A percentile compares a stretch with the other conserved stretches of the same genome.
phyloP scores from a whole-genome alignment of 2,113 vertebrate species.

The Lepus americanus region DNA sequence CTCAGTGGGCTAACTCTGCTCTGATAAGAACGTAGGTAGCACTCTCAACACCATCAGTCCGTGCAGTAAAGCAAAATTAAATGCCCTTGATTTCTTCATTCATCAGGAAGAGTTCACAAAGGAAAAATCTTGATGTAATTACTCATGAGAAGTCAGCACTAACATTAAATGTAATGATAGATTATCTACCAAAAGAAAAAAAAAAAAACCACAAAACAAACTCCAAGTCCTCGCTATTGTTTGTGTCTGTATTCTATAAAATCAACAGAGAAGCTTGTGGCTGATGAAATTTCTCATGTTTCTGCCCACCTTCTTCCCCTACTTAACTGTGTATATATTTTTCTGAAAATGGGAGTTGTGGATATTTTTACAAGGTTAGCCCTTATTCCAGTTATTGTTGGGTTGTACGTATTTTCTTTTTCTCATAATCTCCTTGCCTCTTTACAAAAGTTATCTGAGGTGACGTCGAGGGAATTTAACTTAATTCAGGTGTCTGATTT shows the following conservation, averaged over 20 bases:
- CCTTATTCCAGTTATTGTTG: conserved; percentile 16
- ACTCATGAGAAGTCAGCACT: conserved; percentile 9
- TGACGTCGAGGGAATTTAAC: background rate
- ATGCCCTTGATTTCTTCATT: background rate
- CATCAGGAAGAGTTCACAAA: conserved; percentile 7
- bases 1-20: conserved; percentile 21
- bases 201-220: background rate
- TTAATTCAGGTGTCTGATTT: conserved; percentile 38
- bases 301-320: too few species aligned
- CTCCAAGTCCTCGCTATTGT: background rate
- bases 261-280: background rate
- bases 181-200: background rate
- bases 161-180: conserved; percentile 22
- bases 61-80: background rate
- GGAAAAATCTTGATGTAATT: conserved; percentile 44
- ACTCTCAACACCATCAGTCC: background rate
- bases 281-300: background rate
- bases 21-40: conserved; percentile 7
- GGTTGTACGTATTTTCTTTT: background rate
- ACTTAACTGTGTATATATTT: background rate
- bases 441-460: conserved; percentile 40
- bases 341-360: conserved; percentile 11
- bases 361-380: conserved; percentile 33
- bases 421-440: background rate
- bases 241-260: background rate